Conservation (phyloP, 2,113 vertebrate genomes). For the Fukomys damarensis region DNA sequence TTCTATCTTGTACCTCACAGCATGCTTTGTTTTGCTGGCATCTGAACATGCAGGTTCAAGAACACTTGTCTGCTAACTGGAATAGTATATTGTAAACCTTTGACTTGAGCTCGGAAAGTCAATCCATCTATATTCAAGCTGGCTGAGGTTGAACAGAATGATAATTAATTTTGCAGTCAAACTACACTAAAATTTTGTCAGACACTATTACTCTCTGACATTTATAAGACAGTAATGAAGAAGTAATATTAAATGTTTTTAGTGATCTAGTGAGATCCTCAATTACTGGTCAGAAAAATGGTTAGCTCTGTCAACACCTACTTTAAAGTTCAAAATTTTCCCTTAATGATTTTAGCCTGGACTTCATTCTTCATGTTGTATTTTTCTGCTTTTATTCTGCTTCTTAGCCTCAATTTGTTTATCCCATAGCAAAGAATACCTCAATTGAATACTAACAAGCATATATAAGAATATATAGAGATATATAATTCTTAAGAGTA, state of each 20-base stretch:
- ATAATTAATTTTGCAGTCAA: conserved; percentile 85
- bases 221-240: conserved; percentile 77
- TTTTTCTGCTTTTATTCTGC: conserved; percentile 64
- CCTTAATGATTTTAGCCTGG: conserved; percentile 53
- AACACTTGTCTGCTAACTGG: conserved; percentile 86
- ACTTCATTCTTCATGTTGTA: neutral
- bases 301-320: conserved; percentile 75
- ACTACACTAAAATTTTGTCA: conserved; percentile 83
- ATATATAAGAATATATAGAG: neutral
- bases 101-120: conserved; percentile 78
- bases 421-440: conserved; percentile 51
- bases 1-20: conserved; percentile 84
- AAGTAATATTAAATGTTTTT: conserved; percentile 79
- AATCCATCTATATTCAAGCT: conserved; percentile 78
- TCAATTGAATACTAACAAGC: neutral
- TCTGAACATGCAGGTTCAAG: conserved; percentile 86
- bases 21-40: conserved; percentile 85
- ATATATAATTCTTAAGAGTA: neutral
- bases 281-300: conserved; percentile 76
- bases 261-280: conserved; percentile 74
- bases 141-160: conserved; percentile 79
- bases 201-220: conserved; percentile 74
- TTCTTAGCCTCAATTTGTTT: conserved; percentile 69
- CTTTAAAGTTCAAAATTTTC: conserved; percentile 75
- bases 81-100: conserved; percentile 80